Evolutionary conservation across 1,140 invertebrate species (phyloP).

Genomic region (Papilio polytes): DNA sequence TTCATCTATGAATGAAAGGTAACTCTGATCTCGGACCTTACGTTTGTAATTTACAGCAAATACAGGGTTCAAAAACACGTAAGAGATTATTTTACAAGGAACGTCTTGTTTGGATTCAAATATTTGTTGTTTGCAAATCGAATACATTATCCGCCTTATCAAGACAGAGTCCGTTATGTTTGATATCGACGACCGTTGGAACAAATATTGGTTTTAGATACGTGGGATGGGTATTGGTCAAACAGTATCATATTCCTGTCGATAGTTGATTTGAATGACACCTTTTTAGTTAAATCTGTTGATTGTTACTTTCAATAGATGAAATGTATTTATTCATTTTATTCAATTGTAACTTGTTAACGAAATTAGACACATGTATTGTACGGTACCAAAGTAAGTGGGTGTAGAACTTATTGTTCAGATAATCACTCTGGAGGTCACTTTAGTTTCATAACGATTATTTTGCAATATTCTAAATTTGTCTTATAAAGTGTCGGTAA

Average conservation of each 20-base stretch:
- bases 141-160: slow-evolving; percentile 42
- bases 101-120: slow-evolving; percentile 18
- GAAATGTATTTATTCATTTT: background rate
- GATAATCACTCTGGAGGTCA: too few relatives aligned
- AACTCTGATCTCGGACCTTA: background rate
- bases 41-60: background rate
- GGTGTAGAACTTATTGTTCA: too few relatives aligned
- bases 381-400: too few relatives aligned
- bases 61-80: background rate
- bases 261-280: slow-evolving; percentile 22
- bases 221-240: slow-evolving; percentile 34
- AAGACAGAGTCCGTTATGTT: slow-evolving; percentile 42
- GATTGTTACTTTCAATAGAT: background rate
- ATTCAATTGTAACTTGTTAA: background rate
- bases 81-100: slow-evolving; percentile 2
- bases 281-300: background rate
- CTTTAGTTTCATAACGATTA: too few relatives aligned
- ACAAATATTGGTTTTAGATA: slow-evolving; percentile 49
- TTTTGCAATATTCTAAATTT: too few relatives aligned
- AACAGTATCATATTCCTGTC: slow-evolving; percentile 35
- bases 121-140: slow-evolving; percentile 41
- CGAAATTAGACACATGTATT: background rate
- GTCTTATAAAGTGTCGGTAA: too few relatives aligned
- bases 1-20: background rate
- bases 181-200: slow-evolving; percentile 44